Percentiles rank a stretch among this genome's conserved stretches.
Conservation (phyloP, 2,888 invertebrate species). For the Leptinotarsa peninsularis region DNA sequence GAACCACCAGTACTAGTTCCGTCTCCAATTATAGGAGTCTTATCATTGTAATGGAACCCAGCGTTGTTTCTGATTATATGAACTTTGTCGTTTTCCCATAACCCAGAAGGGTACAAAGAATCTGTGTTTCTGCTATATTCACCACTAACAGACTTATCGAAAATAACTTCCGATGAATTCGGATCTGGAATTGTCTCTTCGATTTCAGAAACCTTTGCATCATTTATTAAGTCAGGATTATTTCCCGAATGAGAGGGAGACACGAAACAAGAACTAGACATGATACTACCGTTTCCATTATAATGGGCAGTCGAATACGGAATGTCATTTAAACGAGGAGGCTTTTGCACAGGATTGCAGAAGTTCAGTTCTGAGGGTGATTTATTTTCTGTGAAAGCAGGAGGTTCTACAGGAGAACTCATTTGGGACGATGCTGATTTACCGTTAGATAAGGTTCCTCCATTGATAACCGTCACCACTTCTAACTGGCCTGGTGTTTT, state of each 20-base stretch:
- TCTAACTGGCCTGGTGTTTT: slow-evolving; percentile 83
- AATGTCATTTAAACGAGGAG: slow-evolving; percentile 76
- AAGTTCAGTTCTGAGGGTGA: slow-evolving; percentile 66
- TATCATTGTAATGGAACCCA: slow-evolving; percentile 76
- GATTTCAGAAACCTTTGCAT: slow-evolving; percentile 71
- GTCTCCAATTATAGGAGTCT: slow-evolving; percentile 80
- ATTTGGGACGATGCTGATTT: slow-evolving; percentile 66
- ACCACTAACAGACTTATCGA: slow-evolving; percentile 76
- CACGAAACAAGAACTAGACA: slow-evolving; percentile 76
- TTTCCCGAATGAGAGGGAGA: slow-evolving; percentile 82
- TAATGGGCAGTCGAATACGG: slow-evolving; percentile 78
- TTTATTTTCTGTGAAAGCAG: slow-evolving; percentile 64
- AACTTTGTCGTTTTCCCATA: slow-evolving; percentile 76
- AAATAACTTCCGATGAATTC: slow-evolving; percentile 55
- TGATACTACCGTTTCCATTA: slow-evolving; percentile 76
- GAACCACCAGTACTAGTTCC: slow-evolving; percentile 72
- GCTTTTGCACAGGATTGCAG: slow-evolving; percentile 78
- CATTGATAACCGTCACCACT: slow-evolving; percentile 73
- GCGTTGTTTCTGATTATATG: slow-evolving; percentile 70
- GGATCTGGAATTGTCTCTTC: slow-evolving; percentile 65
- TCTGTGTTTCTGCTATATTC: slow-evolving; percentile 83
- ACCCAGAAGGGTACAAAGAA: slow-evolving; percentile 82
- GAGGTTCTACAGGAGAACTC: slow-evolving; percentile 64
- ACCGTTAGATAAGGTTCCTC: slow-evolving; percentile 67
- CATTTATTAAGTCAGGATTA: slow-evolving; percentile 88